Conservation (phyloP, 2,797 vertebrate genomes). For the Danio aesculapii region DNA sequence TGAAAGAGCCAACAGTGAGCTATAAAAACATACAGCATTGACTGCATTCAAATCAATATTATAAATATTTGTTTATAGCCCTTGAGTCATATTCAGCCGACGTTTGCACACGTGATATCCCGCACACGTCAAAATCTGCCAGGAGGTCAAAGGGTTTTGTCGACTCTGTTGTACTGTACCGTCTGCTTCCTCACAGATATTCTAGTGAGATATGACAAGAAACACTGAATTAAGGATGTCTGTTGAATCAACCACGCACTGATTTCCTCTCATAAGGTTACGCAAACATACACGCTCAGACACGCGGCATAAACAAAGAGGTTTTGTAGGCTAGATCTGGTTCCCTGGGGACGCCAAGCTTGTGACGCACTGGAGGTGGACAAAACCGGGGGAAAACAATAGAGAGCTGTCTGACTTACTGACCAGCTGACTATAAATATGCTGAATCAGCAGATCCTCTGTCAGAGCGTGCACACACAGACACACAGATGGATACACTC, state of each 20-base stretch:
- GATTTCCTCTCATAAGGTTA: slow-evolving; percentile 43
- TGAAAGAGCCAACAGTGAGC: background rate
- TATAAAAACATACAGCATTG: background rate
- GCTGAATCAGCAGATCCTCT: slow-evolving; percentile 58
- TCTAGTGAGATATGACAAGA: slow-evolving; percentile 33
- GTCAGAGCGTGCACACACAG: slow-evolving; percentile 28
- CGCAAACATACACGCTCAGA: slow-evolving; percentile 39
- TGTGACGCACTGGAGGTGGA: slow-evolving; percentile 53
- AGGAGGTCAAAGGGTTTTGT: slow-evolving; percentile 21
- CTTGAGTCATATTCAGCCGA: background rate
- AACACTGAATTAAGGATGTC: slow-evolving; percentile 41
- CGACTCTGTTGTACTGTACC: slow-evolving; percentile 14
- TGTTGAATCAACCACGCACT: slow-evolving; percentile 31
- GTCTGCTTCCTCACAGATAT: slow-evolving; percentile 28
- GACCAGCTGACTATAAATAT: slow-evolving; percentile 46
- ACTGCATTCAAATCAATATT: background rate
- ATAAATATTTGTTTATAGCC: background rate
- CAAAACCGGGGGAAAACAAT: slow-evolving; percentile 52
- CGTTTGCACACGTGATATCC: background rate
- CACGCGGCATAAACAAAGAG: slow-evolving; percentile 38
- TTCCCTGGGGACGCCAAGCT: slow-evolving; percentile 46
- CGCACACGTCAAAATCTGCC: slow-evolving; percentile 12
- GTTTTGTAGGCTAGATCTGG: slow-evolving; percentile 61
- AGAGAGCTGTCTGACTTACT: slow-evolving; percentile 42
- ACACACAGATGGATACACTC: slow-evolving; percentile 12